These are phyloP conservation scores for Danaus chrysippus DNA, from an alignment of 2,888 invertebrate genomes.

Conservation along the genomic window DNA sequence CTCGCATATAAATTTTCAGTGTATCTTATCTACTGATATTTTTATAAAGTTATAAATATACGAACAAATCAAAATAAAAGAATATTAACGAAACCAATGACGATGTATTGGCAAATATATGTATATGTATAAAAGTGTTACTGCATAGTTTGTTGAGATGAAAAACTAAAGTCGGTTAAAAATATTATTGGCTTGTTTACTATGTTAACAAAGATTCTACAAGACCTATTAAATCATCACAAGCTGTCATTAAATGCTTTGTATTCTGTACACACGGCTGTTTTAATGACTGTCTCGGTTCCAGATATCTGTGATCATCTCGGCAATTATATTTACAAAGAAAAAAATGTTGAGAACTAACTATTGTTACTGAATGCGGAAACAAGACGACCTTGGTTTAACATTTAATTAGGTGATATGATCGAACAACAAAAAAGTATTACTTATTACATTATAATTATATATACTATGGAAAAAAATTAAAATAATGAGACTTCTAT, in stretches of 20 bases:
- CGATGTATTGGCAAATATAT: too few relatives aligned
- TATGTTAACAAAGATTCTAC: background rate
- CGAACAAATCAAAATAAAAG: too few relatives aligned
- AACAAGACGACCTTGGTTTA: background rate
- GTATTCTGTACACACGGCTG: background rate
- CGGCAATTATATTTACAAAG: background rate
- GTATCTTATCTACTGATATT: too few relatives aligned
- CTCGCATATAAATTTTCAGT: too few relatives aligned
- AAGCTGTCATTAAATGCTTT: background rate
- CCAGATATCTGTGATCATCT: background rate
- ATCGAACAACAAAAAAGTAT: background rate
- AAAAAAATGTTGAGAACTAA: conserved; percentile 1
- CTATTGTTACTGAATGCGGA: background rate
- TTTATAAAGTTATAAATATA: too few relatives aligned
- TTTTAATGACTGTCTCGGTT: background rate
- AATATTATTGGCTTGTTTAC: background rate
- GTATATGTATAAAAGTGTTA: too few relatives aligned
- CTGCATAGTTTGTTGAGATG: background rate
- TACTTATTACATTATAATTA: too few relatives aligned
- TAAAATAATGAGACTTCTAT: too few relatives aligned
- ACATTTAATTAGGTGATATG: background rate
- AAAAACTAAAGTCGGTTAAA: background rate
- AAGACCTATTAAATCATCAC: background rate
- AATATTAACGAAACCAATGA: too few relatives aligned
- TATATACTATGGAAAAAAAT: too few relatives aligned